Base-by-base conservation (phyloP, 2,797 vertebrate species). In the Rhinophrynus dorsalis region DNA sequence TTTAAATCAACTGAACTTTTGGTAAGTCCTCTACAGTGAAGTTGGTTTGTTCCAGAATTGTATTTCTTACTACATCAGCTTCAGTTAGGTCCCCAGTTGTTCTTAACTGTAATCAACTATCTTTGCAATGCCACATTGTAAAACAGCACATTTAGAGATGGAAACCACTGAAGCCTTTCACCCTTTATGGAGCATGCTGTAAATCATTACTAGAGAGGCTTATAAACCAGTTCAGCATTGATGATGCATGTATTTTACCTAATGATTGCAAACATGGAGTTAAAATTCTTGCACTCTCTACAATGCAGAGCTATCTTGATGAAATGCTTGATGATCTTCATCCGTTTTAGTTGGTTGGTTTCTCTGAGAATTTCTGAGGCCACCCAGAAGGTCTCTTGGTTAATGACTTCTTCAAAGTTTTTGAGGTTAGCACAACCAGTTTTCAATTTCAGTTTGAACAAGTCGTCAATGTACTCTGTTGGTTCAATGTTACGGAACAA, bases 191-290 rank as follows among this genome's bases (percentile, higher is more conserved):
- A 23, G 24, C 0, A 1, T 7, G 37, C 5, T 33, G 48, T 12
- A 7, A 17, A 23, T 48, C 5, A 42, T 6, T 21, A 23, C 18
- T 1, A 2, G 32, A 42, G 15, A n/a, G 24, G 10, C 18, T 37
- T 37, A 48, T 13, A 13, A 23, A 17, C 20, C 23, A 1, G 7
- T 5, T 20, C 7, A 2, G 26, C 2, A 50, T 24, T 50, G 21
- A 27, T 52, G 24, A n/a, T 33, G 15, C 18, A 11, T 33, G 17
- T 21, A 42, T 4, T 17, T 86, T 83, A 99, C 97, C 97, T 99
- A 84, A 99, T 99, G 81, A 99, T 98, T 74, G 97, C 96, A 77
- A 99, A 99, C 97, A 99, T 99, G 0, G 97, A 99, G 90, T 96
- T 99, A 86, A 99, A 99, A 87, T 99, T 99, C 89, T 99, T 99